phyloP scores from a whole-genome alignment of 2,888 invertebrate species.

The Xylota sylvarum region DNA sequence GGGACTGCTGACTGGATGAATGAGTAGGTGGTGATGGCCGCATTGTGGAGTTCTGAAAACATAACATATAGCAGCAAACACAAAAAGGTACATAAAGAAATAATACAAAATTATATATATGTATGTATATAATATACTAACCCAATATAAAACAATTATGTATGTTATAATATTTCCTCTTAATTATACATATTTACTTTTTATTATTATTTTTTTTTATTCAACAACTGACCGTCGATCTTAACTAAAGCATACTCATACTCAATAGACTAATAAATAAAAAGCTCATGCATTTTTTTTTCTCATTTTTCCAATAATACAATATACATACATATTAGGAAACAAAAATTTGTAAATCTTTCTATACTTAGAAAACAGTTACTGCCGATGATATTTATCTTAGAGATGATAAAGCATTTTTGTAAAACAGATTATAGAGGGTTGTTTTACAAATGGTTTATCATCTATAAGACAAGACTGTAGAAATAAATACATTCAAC shows the following conservation, averaged over 20 bases:
- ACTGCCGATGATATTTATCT: too few species aligned
- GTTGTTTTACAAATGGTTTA: not conserved
- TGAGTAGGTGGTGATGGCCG: slow-evolving; percentile 94
- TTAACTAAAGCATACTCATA: slow-evolving; percentile 35
- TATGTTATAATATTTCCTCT: not conserved
- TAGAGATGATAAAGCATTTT: too few species aligned
- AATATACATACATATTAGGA: not conserved
- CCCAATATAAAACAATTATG: not conserved
- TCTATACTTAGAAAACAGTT: not conserved
- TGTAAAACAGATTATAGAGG: too few species aligned
- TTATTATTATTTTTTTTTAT: not conserved
- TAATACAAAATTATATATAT: slow-evolving; percentile 51
- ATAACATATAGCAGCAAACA: slow-evolving; percentile 79
- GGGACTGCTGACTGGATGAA: slow-evolving; percentile 96
- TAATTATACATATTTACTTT: not conserved
- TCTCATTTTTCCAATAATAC: not conserved
- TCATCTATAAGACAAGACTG: not conserved
- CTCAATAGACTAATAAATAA: slow-evolving; percentile 5
- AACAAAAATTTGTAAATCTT: not conserved
- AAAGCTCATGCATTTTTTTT: slow-evolving; percentile 19
- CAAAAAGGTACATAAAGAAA: slow-evolving; percentile 66
- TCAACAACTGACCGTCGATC: slow-evolving; percentile 11
- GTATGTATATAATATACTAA: not conserved
- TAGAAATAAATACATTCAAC: too few species aligned
- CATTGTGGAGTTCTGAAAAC: slow-evolving; percentile 91